phyloP scores from a whole-genome alignment of 2,113 vertebrate genomes.

The Chrysochloris asiatica region DNA sequence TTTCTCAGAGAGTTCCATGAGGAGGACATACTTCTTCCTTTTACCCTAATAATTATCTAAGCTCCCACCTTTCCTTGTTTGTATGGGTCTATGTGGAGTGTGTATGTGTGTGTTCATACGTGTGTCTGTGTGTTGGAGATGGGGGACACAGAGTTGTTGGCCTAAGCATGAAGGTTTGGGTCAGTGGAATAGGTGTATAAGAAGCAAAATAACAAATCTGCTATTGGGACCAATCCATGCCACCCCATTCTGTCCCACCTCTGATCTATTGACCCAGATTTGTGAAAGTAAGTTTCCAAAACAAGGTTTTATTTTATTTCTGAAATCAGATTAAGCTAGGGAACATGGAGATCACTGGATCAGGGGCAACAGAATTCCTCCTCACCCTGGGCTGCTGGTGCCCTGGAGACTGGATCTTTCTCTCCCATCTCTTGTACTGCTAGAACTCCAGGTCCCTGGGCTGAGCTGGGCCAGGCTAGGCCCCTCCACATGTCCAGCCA shows the following conservation, averaged over 20 bases:
- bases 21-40: not conserved
- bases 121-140: not conserved
- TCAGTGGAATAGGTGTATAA: not conserved
- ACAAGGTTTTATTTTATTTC: conserved; percentile 40
- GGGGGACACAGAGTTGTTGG: not conserved
- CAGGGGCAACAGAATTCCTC: not conserved
- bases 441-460: not conserved
- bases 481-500: too few relatives aligned
- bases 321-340: conserved; percentile 24
- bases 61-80: not conserved
- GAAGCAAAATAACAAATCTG: not conserved
- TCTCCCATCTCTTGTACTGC: not conserved
- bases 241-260: not conserved
- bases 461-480: not conserved
- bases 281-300: not conserved
- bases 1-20: not conserved
- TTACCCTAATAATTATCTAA: not conserved
- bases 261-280: not conserved
- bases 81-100: not conserved
- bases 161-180: not conserved
- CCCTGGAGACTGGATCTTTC: not conserved
- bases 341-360: not conserved
- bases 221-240: not conserved
- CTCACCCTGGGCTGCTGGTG: not conserved
- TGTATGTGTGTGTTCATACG: too few relatives aligned